Percentiles rank a stretch among this genome's conserved stretches.
Conservation (phyloP, 2,888 invertebrate species). For the Phymatocera aterrima region DNA sequence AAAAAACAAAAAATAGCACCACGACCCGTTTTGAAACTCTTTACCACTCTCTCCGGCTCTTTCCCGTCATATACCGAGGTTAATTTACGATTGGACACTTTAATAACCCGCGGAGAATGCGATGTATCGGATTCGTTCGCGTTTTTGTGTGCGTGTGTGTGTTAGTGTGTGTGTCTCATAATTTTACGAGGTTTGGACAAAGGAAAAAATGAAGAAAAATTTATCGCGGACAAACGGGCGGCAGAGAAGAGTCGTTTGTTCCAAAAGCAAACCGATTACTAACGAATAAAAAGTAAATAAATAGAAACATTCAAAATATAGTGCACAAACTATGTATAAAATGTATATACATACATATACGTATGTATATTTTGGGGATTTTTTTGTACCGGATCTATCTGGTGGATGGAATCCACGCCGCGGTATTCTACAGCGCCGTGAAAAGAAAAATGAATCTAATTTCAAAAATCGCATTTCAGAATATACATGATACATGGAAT, state of each 20-base stretch:
- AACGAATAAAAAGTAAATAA: not conserved
- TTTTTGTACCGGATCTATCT: too few relatives aligned
- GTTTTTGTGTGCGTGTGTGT: not conserved
- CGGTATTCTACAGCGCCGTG: too few relatives aligned
- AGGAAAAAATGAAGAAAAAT: conserved; percentile 14
- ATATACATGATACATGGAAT: too few relatives aligned
- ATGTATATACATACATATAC: too few relatives aligned
- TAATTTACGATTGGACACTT: conserved; percentile 44
- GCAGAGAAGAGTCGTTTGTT: conserved; percentile 1
- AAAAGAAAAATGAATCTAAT: too few relatives aligned
- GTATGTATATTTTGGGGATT: too few relatives aligned
- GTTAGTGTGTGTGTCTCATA: too few relatives aligned
- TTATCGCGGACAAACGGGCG: not conserved
- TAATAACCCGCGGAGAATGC: conserved; percentile 36
- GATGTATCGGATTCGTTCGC: conserved; percentile 22
- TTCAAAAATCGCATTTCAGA: too few relatives aligned
- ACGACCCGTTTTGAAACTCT: not conserved
- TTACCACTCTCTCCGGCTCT: conserved; percentile 21
- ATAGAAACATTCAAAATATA: not conserved
- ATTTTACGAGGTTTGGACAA: too few relatives aligned
- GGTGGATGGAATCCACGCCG: too few relatives aligned
- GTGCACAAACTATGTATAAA: too few relatives aligned
- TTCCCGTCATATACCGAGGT: not conserved
- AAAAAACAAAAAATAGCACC: not conserved
- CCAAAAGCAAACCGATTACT: not conserved